These are phyloP conservation scores for Eupeodes latifasciatus DNA, from an alignment of 2,888 invertebrate species.

Conservation along the genomic window DNA sequence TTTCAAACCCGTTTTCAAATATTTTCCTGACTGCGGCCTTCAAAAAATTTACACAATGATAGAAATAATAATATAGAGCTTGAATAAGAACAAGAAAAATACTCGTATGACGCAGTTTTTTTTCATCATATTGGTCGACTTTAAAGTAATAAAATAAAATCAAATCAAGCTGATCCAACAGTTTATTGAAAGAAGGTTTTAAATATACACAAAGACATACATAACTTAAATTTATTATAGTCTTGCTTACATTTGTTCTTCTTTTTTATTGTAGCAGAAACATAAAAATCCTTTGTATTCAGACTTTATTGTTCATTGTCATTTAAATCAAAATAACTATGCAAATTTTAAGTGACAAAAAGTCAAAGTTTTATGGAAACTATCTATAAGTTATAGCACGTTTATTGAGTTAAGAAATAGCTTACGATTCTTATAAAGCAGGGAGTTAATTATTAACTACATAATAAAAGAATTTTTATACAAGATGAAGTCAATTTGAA, in stretches of 20 bases:
- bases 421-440: neutral
- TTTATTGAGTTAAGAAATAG: neutral
- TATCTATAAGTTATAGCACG: neutral
- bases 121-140: too few species aligned
- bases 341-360: slow-evolving; percentile 12
- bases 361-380: slow-evolving; percentile 9
- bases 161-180: too few species aligned
- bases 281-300: neutral
- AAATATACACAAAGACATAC: too few species aligned
- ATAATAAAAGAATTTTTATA: neutral
- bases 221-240: too few species aligned
- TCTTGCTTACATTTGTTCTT: neutral
- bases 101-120: too few species aligned
- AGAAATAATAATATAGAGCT: too few species aligned
- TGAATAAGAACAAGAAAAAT: too few species aligned
- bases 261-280: neutral
- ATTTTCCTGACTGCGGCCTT: too few species aligned
- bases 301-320: slow-evolving; percentile 3
- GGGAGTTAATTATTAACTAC: neutral
- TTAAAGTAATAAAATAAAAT: too few species aligned
- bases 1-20: too few species aligned
- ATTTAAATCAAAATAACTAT: slow-evolving; percentile 6
- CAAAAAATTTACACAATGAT: too few species aligned
- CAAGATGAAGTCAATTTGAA: neutral
- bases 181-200: too few species aligned